These are phyloP conservation scores for Tenodera sinensis DNA, from an alignment of 2,888 invertebrate genomes.

Conservation along the genomic window DNA sequence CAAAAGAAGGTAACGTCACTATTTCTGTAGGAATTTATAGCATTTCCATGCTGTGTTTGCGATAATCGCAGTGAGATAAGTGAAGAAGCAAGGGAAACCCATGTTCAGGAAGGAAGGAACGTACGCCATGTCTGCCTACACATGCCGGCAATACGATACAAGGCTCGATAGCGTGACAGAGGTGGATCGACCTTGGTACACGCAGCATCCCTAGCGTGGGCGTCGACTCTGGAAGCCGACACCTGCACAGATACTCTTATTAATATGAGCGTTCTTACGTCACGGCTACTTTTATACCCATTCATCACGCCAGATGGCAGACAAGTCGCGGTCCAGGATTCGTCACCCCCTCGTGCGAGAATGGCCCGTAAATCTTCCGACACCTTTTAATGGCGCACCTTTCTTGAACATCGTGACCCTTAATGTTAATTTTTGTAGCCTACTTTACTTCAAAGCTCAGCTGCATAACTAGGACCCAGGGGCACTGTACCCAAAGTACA, in stretches of 20 bases:
- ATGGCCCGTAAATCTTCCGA: not conserved
- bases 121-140: not conserved
- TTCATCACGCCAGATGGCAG: conserved; percentile 16
- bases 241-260: conserved; percentile 5
- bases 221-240: not conserved
- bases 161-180: not conserved
- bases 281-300: not conserved
- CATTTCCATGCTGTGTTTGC: no score
- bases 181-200: not conserved
- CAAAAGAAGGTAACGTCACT: no score
- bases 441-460: not conserved
- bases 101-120: no score
- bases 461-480: no score
- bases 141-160: not conserved
- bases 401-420: not conserved
- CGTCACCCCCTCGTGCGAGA: not conserved
- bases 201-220: not conserved
- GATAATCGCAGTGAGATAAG: no score
- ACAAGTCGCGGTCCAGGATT: not conserved
- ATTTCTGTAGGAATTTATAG: no score
- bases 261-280: not conserved
- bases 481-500: no score
- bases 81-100: not conserved
- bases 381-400: not conserved
- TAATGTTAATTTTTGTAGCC: not conserved